Evolutionary conservation across 2,888 invertebrate species (phyloP), one percentile per base, ranked within the genome.

Genomic region (Sphaeridia pumilis): DNA sequence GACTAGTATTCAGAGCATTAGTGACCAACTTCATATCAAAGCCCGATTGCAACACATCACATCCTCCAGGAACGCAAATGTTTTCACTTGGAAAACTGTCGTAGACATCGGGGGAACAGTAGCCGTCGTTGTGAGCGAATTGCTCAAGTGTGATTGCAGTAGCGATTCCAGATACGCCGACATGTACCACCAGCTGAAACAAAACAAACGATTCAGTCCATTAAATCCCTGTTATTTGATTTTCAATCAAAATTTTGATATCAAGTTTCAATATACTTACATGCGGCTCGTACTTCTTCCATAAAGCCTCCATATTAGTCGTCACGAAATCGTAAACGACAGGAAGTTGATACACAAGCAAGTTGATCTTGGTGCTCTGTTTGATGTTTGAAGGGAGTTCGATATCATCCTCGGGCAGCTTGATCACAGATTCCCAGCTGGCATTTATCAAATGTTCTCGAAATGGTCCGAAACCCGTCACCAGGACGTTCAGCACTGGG

Each of bases 381-480:
- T 45, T 46, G 12, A 62, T 51, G 46, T 61, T 64, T 14, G 58
- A 50, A 25, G 62, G 64, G 10, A 59, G 41, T 12, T 52, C 28
- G 24, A 64, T 58, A 10, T 60, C 63, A 3, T 57, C 51, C 43
- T 62, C 73, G 14, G 65, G 66, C 64, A 84, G 72, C 49, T 77
- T 67, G 67, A 80, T 79, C 0, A 87, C 87, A 3, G 82, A 81
- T 68, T 84, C 82, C 87, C 87, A 87, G 68, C 87, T 88, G 0
- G 88, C 81, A 69, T 89, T 89, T 10, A 83, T 72, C 24, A 72
- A 70, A 67, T 87, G 82, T 35, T 72, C 72, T 7, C 74, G 69
- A 70, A 87, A 89, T 1, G 87, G 87, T 1, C 87, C 87, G 71
- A 89, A 89, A 4, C 88, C 88, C 58, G 82, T 82, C 14, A 84